Evolutionary conservation across 2,888 invertebrate species (phyloP).

Genomic region (Drepanosiphum platanoidis): DNA sequence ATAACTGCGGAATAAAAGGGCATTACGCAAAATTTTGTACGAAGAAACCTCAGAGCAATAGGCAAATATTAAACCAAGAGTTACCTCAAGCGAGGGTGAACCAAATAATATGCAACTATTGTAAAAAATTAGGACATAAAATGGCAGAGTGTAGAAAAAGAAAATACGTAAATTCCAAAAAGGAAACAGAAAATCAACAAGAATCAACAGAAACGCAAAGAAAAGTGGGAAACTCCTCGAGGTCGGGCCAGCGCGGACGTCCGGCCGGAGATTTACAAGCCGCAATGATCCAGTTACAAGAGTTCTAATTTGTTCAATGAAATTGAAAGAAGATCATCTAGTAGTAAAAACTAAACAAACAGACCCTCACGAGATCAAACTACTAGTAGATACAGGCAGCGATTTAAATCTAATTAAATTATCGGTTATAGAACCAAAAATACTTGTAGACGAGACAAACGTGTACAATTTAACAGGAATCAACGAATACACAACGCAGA

Average conservation of each 20-base stretch:
- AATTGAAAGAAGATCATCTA: no score
- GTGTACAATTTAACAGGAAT: no score
- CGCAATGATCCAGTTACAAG: neutral
- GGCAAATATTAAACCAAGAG: neutral
- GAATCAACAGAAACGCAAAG: neutral
- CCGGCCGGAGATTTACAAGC: neutral
- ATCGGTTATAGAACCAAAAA: neutral
- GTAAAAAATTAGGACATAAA: neutral
- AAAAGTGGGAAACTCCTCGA: neutral
- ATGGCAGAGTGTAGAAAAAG: constrained; percentile 6
- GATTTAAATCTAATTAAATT: neutral
- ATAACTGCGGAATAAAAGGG: neutral
- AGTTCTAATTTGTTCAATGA: neutral
- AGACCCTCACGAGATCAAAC: neutral
- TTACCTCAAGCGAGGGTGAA: neutral
- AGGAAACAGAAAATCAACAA: neutral
- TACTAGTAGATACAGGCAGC: neutral
- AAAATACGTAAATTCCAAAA: neutral
- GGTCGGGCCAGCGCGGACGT: neutral
- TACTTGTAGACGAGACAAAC: neutral
- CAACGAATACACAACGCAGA: neutral
- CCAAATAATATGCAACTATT: constrained; percentile 7
- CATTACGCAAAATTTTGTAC: constrained; percentile 1
- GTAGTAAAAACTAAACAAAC: no score
- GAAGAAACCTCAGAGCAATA: neutral